Percentiles rank a stretch among this genome's conserved stretches.
These are phyloP conservation scores for Nymphicus hollandicus DNA, from an alignment of 2,113 vertebrate genomes.

Conservation along the genomic window DNA sequence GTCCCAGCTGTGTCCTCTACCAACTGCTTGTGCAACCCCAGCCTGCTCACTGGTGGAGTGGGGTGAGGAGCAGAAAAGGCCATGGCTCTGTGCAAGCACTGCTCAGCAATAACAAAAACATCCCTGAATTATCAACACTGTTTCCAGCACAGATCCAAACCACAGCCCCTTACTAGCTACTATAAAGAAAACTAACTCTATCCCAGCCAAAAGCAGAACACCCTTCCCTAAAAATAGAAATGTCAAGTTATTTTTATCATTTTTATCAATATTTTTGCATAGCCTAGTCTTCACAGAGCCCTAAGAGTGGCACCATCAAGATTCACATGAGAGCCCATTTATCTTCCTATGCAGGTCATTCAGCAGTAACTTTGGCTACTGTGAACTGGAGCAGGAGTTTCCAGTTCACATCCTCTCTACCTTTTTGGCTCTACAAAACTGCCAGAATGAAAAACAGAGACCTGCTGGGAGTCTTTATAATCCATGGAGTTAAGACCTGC, in stretches of 20 bases:
- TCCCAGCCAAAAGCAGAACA: rapidly evolving
- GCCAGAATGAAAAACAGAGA: not conserved
- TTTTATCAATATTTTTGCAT: not conserved
- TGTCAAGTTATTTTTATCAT: not conserved
- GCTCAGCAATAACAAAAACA: not conserved
- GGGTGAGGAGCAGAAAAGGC: not conserved
- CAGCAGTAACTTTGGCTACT: constrained; percentile 62
- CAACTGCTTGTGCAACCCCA: not conserved
- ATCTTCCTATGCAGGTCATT: not conserved
- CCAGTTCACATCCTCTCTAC: not conserved
- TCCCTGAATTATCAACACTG: not conserved
- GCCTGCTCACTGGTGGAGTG: not conserved
- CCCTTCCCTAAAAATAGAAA: not conserved
- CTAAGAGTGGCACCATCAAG: not conserved
- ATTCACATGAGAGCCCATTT: not conserved
- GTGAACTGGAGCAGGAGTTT: constrained; percentile 5
- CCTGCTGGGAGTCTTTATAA: not conserved
- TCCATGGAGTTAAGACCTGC: not conserved
- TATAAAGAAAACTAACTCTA: not conserved
- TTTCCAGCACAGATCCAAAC: not conserved
- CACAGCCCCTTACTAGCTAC: not conserved
- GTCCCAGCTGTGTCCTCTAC: not conserved
- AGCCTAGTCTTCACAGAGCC: not conserved
- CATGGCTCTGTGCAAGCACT: not conserved
- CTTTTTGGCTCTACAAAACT: not conserved